Base-by-base conservation (phyloP, 2,888 invertebrate species). In the Scaptomyza caliginosa region DNA sequence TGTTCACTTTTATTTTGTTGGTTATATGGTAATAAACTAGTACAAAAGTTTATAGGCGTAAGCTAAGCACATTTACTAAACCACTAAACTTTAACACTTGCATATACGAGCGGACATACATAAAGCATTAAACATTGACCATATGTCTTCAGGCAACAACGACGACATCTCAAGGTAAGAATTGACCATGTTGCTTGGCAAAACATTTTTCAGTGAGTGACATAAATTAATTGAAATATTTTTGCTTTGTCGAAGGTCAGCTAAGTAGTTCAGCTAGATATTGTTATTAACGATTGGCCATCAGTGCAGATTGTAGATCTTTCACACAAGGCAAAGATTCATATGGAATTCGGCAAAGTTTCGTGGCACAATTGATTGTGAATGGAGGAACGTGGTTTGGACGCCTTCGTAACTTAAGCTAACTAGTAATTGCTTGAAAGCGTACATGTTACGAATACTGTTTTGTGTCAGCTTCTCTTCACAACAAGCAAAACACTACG, bases 141-240 rank as follows among this genome's bases (percentile, higher is more conserved):
- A 69, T 58, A 55, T 67, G 74, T 46, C 74, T 59, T 17, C 10
- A 36, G 19, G 39, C 26, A 28, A 63, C 52, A 76, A 55, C 7
- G 7, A 46, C 55, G 82, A 70, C 88, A 63, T 54, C 86, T 85
- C 79, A 80, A 80, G 79, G 79, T 71, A 79, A 87, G 50, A 54
- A 45, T 66, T 52, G 51, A 43, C 46, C 54, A 43, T 36, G 32
- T 48, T 52, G 48, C 42, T 43, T 55, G 39, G 17, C 3, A 16
- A 54, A 32, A 28, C 24, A 36, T 52, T 36, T 16, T 34, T 16
- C 8, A 16, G 13, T 30, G n/a, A 16, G 7, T 39, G 38, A 45
- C 30, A 67, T 55, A 38, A 55, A 24, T 45, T 43, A 17, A 32
- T 54, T 32, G 24, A 62, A 59, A 54, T 3, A 34, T 34, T 16